Percentiles rank a stretch among this genome's conserved stretches.
phyloP scores from a whole-genome alignment of 2,797 vertebrate species.

The Bryconaethiops microstoma region DNA sequence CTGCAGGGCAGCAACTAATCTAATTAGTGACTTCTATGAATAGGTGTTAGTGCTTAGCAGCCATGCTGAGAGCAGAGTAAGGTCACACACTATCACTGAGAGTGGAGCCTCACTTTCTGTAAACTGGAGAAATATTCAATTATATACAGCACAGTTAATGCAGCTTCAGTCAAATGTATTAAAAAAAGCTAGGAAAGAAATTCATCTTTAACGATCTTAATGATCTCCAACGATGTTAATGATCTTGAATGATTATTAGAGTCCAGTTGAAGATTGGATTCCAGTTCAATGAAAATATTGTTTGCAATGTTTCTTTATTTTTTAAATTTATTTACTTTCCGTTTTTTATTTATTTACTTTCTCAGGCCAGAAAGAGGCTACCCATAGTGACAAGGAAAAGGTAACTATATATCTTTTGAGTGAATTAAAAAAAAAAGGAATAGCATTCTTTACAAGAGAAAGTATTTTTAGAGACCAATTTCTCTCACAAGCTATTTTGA shows the following conservation, averaged over 20 bases:
- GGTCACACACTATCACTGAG: conserved; percentile 7
- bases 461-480: too few species aligned
- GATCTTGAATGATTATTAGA: too few species aligned
- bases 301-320: neutral
- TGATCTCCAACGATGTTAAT: too few species aligned
- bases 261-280: too few species aligned
- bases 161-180: neutral
- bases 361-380: neutral
- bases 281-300: neutral
- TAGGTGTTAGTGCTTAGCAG: conserved; percentile 38
- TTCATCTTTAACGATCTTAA: too few species aligned
- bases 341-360: conserved; percentile 9
- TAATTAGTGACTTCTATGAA: conserved; percentile 54
- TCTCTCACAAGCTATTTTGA: too few species aligned
- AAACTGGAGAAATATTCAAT: neutral
- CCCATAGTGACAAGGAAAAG: conserved; percentile 19
- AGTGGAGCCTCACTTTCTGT: neutral
- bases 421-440: too few species aligned
- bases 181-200: neutral
- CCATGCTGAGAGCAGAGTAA: conserved; percentile 7
- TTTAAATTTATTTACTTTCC: neutral
- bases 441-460: too few species aligned
- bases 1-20: conserved; percentile 36
- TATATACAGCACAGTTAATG: neutral
- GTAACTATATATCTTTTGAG: conserved; percentile 8